A percentile compares a stretch with the other conserved stretches of the same genome.
Conservation (phyloP, 1,140 invertebrate species). For the Papilio aristodemus region DNA sequence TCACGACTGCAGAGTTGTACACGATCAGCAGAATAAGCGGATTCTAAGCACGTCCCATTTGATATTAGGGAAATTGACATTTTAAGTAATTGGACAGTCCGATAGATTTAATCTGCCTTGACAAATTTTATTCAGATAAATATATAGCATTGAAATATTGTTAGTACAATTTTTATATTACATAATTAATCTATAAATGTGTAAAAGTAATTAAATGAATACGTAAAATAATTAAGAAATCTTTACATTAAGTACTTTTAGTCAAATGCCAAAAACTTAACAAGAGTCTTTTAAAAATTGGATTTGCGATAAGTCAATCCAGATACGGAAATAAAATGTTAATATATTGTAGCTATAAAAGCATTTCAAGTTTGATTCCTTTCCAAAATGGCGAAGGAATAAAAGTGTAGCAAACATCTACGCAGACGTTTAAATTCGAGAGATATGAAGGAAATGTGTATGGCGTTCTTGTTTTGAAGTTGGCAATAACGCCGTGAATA, state of each 20-base stretch:
- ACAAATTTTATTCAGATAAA: too few relatives aligned
- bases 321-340: background rate
- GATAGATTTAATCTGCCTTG: constrained; percentile 3
- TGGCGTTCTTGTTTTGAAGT: constrained; percentile 76
- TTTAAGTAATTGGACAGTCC: constrained; percentile 31
- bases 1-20: constrained; percentile 20
- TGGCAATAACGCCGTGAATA: constrained; percentile 76
- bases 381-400: constrained; percentile 30
- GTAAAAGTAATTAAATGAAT: too few relatives aligned
- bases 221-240: too few relatives aligned
- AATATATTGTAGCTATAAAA: background rate
- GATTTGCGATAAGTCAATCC: background rate
- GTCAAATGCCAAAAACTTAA: background rate
- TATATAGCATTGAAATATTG: too few relatives aligned
- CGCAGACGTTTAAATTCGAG: constrained; percentile 68
- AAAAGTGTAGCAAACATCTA: constrained; percentile 50
- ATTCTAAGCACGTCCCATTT: constrained; percentile 30
- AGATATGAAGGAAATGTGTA: constrained; percentile 76
- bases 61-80: constrained; percentile 30
- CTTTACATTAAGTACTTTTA: too few relatives aligned
- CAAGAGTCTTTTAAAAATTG: background rate
- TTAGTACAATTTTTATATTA: too few relatives aligned
- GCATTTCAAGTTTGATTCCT: constrained; percentile 8
- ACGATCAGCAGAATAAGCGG: constrained; percentile 30
- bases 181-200: too few relatives aligned